Evolutionary conservation across 2,888 invertebrate genomes (phyloP), one percentile per base, ranked within the genome.

Genomic region (Aproaerema taeniolella): DNA sequence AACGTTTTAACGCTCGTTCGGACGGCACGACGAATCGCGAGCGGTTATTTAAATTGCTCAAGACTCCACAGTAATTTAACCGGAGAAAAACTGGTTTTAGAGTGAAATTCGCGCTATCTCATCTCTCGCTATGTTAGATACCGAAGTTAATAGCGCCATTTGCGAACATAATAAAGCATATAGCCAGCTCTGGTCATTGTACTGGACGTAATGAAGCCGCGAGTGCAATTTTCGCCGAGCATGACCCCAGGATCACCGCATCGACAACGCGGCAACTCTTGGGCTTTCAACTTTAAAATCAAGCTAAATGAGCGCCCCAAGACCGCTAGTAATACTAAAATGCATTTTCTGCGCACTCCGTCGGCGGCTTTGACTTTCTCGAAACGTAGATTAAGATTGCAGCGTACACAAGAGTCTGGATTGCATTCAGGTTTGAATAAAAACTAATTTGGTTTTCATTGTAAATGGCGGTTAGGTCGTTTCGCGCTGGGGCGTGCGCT

Each of bases 341-440:
- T 77, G 73, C 78, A 76, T 73, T 72, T n/a, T 70, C 66, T 59
- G 70, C 60, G 64, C 70, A 62, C 61, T 65, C 59, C 42, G 58
- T 70, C 76, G 80, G 77, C 63, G 58, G 72, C 80, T 79, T 79
- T 79, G 77, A 71, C 59, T 62, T 52, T 47, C 61, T 45, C 51
- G 50, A 58, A 63, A 64, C 64, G 61, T 58, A 77, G 75, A 80
- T 80, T 64, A 58, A 71, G 74, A 62, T 62, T 55, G 73, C 58
- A 58, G 32, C 38, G 31, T 45, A 39, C 61, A 52, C 33, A 44
- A 50, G 42, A 61, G 42, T 60, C 38, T 50, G 37, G 44, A 28
- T 28, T 35, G 35, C 33, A 52, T 17, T 10, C 20, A 1, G 11
- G 1, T 9, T 1, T 35, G 1, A 28, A 48, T 57, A 65, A 48